Base-by-base conservation (phyloP, 2,888 invertebrate species). In the Gastrophysa polygoni region DNA sequence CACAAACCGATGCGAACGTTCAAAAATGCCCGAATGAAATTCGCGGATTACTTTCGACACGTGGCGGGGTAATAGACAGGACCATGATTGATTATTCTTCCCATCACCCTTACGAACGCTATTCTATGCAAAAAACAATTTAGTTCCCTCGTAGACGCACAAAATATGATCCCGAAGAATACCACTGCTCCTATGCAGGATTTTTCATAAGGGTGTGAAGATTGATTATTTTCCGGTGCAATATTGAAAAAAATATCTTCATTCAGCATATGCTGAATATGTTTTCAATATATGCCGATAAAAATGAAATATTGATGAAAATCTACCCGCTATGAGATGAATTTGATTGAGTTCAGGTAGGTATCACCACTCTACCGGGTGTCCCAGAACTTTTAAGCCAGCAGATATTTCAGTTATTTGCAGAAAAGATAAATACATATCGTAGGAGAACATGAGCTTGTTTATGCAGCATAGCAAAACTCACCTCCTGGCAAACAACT, bases 1-100 rank as follows among this genome's bases (percentile, higher is more conserved):
- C 76, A 74, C 74, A 75, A 75, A 75, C 74, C 72, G 76, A 75
- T 74, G 73, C 67, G 70, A 69, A 68, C 72, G 72, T 69, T 76
- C 76, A 76, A 77, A 77, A 76, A 76, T 76, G 71, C 69, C 64
- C 68, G 72, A 76, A 74, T 73, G 73, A 75, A 77, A 76, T 71
- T 70, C 73, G 69, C 71, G 74, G 76, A 77, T 77, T 76, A 74
- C 73, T 72, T 68, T 69, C 66, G 69, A 69, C 67, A 60, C 67
- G 71, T 70, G 72, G 71, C 70, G 72, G 69, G 71, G 74, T 69
- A 73, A 75, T 76, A 76, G 77, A 77, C 77, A 75, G 73, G 68
- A 61, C 69, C 70, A 70, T 77, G 76, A 77, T 77, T 73, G 77
- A 77, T 77, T 66, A 64, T 62, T 32, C 56, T 46, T 28, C 58